Conservation (phyloP, 2,888 invertebrate genomes). For the Cepaea hortensis region DNA sequence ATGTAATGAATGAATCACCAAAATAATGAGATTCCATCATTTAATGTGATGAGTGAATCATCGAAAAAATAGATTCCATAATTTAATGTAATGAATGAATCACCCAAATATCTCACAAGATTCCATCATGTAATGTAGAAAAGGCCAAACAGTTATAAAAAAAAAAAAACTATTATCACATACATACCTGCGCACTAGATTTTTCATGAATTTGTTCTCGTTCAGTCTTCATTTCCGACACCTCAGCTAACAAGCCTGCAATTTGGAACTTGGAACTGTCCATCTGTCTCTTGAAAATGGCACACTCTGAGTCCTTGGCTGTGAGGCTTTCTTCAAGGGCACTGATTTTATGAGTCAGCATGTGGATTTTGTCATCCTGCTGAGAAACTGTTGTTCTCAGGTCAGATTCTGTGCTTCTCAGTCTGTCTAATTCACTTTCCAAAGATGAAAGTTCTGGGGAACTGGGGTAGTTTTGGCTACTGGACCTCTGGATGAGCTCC, state of each 20-base stretch:
- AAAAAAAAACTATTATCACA: too few relatives aligned
- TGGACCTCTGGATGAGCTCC: slow-evolving; percentile 66
- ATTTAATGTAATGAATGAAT: too few relatives aligned
- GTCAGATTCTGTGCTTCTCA: slow-evolving; percentile 55
- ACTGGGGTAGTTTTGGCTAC: slow-evolving; percentile 61
- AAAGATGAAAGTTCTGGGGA: slow-evolving; percentile 57
- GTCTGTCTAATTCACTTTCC: slow-evolving; percentile 59
- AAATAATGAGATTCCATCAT: too few relatives aligned
- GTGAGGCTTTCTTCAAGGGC: slow-evolving; percentile 63
- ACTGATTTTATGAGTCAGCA: slow-evolving; percentile 58
- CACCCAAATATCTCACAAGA: too few relatives aligned
- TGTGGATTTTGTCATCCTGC: slow-evolving; percentile 58
- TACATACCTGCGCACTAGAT: slow-evolving; percentile 19
- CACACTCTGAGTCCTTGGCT: slow-evolving; percentile 64
- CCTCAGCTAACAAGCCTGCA: slow-evolving; percentile 65
- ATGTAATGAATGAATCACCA: too few relatives aligned
- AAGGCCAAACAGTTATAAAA: too few relatives aligned
- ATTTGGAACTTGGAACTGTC: slow-evolving; percentile 72
- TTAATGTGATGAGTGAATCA: too few relatives aligned
- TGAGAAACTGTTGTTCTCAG: slow-evolving; percentile 43
- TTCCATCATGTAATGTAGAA: too few relatives aligned
- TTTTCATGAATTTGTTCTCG: slow-evolving; percentile 47
- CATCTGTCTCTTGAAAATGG: slow-evolving; percentile 68
- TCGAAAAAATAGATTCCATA: too few relatives aligned
- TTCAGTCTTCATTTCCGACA: slow-evolving; percentile 64